Conservation (phyloP, 2,888 invertebrate genomes). For the Philaethria dido region DNA sequence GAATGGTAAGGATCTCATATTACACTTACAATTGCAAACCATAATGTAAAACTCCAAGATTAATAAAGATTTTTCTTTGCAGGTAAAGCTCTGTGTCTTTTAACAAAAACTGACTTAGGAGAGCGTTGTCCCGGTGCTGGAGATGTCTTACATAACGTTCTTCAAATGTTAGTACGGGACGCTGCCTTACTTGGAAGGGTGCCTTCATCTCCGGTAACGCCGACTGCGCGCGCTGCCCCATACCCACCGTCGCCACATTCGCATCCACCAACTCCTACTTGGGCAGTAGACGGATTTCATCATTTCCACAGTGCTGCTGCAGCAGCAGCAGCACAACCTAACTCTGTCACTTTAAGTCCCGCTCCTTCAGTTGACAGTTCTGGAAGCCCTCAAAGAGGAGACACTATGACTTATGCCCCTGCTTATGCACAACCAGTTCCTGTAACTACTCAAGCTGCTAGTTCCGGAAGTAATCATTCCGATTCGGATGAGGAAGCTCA, state of each 20-base stretch:
- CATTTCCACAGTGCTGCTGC: slow-evolving; percentile 87
- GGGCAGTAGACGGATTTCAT: slow-evolving; percentile 85
- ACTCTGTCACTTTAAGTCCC: slow-evolving; percentile 95
- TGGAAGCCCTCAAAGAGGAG: slow-evolving; percentile 91
- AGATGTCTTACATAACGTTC: slow-evolving; percentile 96
- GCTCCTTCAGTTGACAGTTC: slow-evolving; percentile 95
- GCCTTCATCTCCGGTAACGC: slow-evolving; percentile 92
- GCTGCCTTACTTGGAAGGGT: slow-evolving; percentile 90
- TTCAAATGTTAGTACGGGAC: slow-evolving; percentile 93
- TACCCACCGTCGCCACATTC: slow-evolving; percentile 92
- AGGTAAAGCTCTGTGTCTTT: slow-evolving; percentile 95
- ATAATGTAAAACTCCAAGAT: neutral
- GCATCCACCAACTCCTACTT: slow-evolving; percentile 91
- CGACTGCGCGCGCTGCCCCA: slow-evolving; percentile 87
- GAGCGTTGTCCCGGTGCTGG: slow-evolving; percentile 97
- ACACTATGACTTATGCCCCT: slow-evolving; percentile 73
- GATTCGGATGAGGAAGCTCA: slow-evolving; percentile 92
- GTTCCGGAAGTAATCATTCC: slow-evolving; percentile 89
- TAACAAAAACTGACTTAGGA: slow-evolving; percentile 94
- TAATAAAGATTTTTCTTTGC: slow-evolving; percentile 49
- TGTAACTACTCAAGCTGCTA: slow-evolving; percentile 73
- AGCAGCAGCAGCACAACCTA: slow-evolving; percentile 86
- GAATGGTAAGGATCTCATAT: slow-evolving; percentile 87
- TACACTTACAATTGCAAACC: neutral
- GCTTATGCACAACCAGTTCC: slow-evolving; percentile 70